phyloP scores from a whole-genome alignment of 2,113 vertebrate species.

The Polyodon spathula region DNA sequence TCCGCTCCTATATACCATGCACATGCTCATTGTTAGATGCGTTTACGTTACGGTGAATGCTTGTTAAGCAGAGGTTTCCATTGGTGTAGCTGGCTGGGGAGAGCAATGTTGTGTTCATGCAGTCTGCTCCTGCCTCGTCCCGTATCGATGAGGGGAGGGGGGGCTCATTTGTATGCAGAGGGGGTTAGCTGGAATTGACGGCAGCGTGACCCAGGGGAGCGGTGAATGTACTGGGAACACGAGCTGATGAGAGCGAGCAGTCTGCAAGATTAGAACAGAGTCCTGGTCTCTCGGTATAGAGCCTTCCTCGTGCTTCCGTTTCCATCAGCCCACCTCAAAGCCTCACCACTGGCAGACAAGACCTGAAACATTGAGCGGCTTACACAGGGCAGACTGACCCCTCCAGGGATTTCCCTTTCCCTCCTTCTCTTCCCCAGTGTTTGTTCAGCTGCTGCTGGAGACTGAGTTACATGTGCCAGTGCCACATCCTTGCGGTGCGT shows the following conservation, averaged over 20 bases:
- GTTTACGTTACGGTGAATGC: conserved; percentile 13
- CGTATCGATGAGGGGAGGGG: conserved; percentile 49
- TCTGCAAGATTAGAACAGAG: conserved; percentile 71
- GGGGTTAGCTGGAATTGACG: conserved; percentile 89
- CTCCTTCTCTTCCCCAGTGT: conserved; percentile 59
- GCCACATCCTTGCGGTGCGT: conserved; percentile 64
- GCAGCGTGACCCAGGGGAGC: conserved; percentile 72
- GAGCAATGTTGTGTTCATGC: conserved; percentile 13
- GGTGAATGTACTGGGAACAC: conserved; percentile 69
- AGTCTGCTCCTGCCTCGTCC: conserved; percentile 15
- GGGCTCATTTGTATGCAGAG: conserved; percentile 84
- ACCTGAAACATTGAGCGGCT: conserved; percentile 30
- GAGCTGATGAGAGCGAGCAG: conserved; percentile 65
- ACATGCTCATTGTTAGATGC: conserved; percentile 2
- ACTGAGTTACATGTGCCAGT: conserved; percentile 79
- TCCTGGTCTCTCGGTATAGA: conserved; percentile 56
- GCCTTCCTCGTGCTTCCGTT: conserved; percentile 43
- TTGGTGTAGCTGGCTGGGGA: conserved; percentile 18
- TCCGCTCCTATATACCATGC: too few relatives aligned
- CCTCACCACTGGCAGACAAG: conserved; percentile 42
- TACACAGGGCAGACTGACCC: conserved; percentile 16
- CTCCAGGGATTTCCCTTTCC: conserved; percentile 40
- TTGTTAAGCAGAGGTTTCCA: conserved; percentile 4
- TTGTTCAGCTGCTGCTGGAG: conserved; percentile 85
- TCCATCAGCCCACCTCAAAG: conserved; percentile 76